These are phyloP conservation scores for Hoplostethus atlanticus DNA, from an alignment of 2,797 vertebrate species.

Conservation along the genomic window DNA sequence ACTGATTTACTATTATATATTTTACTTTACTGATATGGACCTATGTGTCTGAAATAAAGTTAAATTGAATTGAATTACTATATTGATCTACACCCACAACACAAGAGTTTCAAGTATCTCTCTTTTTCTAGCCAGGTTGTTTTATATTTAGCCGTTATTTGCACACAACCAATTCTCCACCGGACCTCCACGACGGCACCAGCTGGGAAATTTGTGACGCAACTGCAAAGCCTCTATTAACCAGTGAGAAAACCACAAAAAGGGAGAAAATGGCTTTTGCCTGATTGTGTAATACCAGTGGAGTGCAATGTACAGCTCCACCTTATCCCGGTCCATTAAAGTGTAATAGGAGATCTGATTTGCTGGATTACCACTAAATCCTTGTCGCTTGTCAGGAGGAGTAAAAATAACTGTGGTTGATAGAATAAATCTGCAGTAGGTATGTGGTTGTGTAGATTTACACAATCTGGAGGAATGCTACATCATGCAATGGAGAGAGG, in stretches of 20 bases:
- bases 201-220: conserved; percentile 71
- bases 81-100: too few species aligned
- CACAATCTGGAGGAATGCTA: conserved; percentile 49
- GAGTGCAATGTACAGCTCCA: conserved; percentile 46
- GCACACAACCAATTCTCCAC: conserved; percentile 51
- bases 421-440: conserved; percentile 62
- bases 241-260: conserved; percentile 72
- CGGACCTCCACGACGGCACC: conserved; percentile 64
- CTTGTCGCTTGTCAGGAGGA: conserved; percentile 73
- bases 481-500: conserved; percentile 19
- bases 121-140: conserved; percentile 22
- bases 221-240: conserved; percentile 68
- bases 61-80: too few species aligned
- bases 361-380: conserved; percentile 68
- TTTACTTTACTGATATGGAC: too few species aligned
- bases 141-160: conserved; percentile 59
- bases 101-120: not conserved
- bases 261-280: conserved; percentile 59
- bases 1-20: too few species aligned
- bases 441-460: conserved; percentile 49
- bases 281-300: conserved; percentile 66
- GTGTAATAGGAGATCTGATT: conserved; percentile 74
- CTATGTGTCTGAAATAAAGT: too few species aligned
- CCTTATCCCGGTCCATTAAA: conserved; percentile 39
- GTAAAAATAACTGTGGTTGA: conserved; percentile 74